These are phyloP conservation scores for Ctenochaetus hawaiiensis DNA, from an alignment of 2,797 vertebrate species.

Conservation along the genomic window DNA sequence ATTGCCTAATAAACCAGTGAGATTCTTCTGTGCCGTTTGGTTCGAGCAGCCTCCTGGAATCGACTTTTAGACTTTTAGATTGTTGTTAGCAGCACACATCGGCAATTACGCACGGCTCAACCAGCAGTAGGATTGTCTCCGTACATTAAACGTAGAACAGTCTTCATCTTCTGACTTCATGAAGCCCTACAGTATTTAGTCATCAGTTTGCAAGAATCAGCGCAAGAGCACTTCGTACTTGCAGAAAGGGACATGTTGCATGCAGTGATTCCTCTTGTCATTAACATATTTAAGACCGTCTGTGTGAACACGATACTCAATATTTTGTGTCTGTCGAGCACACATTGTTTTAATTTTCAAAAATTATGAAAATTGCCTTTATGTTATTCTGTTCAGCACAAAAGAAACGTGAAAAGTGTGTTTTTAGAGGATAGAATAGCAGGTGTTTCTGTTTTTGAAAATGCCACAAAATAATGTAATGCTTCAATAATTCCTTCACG, in stretches of 20 bases:
- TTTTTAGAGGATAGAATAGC: background rate
- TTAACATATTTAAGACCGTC: background rate
- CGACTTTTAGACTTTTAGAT: constrained; percentile 36
- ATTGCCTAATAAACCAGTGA: constrained; percentile 34
- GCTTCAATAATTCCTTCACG: constrained; percentile 17
- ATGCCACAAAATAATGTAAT: constrained; percentile 36
- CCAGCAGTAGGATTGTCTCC: constrained; percentile 51
- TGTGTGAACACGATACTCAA: constrained; percentile 10
- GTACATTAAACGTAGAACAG: constrained; percentile 21
- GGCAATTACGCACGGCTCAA: constrained; percentile 57
- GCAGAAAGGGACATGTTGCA: constrained; percentile 12
- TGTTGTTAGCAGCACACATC: constrained; percentile 45
- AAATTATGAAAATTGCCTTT: background rate
- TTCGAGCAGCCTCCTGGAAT: constrained; percentile 13
- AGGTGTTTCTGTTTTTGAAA: background rate
- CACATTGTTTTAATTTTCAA: constrained; percentile 7
- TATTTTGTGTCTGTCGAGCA: constrained; percentile 12
- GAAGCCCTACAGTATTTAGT: constrained; percentile 10
- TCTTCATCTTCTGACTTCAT: constrained; percentile 9
- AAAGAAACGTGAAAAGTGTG: background rate
- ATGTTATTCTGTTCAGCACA: constrained; percentile 14
- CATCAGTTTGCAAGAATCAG: constrained; percentile 2
- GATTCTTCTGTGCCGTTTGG: constrained; percentile 30
- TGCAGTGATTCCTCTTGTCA: constrained; percentile 24
- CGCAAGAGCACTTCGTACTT: constrained; percentile 23